These are phyloP conservation scores for Pecten maximus DNA, from an alignment of 2,888 invertebrate genomes.

Conservation along the genomic window DNA sequence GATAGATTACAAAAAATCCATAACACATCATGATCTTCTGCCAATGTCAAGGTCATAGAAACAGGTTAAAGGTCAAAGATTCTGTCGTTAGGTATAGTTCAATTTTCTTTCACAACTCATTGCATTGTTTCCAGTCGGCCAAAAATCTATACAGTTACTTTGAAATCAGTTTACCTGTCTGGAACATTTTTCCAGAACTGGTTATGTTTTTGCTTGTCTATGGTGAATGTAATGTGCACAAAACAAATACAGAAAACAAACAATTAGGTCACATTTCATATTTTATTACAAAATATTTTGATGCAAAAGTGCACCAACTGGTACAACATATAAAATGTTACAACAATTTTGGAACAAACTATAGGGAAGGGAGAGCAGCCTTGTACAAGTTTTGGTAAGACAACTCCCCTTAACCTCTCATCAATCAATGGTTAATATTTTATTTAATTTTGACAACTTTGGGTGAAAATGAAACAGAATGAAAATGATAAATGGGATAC, in stretches of 20 bases:
- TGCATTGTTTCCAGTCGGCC: too few species aligned
- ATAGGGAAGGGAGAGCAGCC: constrained; percentile 38
- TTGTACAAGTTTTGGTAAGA: constrained; percentile 18
- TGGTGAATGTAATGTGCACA: too few species aligned
- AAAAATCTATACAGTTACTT: too few species aligned
- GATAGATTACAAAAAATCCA: too few species aligned
- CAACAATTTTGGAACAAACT: constrained; percentile 50
- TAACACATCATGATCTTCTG: too few species aligned
- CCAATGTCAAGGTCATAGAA: too few species aligned
- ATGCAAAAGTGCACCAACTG: constrained; percentile 50
- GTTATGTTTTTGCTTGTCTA: too few species aligned
- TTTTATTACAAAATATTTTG: constrained; percentile 57
- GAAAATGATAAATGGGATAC: neutral
- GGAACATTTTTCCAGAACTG: too few species aligned
- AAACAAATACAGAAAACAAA: neutral
- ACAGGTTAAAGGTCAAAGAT: too few species aligned
- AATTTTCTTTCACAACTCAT: too few species aligned
- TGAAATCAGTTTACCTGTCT: too few species aligned
- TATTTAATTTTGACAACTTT: constrained; percentile 26
- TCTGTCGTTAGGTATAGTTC: too few species aligned
- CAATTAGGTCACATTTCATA: neutral
- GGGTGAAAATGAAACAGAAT: constrained; percentile 14
- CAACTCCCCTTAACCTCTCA: neutral
- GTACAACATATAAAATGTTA: constrained; percentile 54
- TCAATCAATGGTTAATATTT: neutral